A percentile compares a stretch with the other conserved stretches of the same genome.
Evolutionary conservation across 2,113 vertebrate species (phyloP).

Genomic region (Oryzias melastigma): DNA sequence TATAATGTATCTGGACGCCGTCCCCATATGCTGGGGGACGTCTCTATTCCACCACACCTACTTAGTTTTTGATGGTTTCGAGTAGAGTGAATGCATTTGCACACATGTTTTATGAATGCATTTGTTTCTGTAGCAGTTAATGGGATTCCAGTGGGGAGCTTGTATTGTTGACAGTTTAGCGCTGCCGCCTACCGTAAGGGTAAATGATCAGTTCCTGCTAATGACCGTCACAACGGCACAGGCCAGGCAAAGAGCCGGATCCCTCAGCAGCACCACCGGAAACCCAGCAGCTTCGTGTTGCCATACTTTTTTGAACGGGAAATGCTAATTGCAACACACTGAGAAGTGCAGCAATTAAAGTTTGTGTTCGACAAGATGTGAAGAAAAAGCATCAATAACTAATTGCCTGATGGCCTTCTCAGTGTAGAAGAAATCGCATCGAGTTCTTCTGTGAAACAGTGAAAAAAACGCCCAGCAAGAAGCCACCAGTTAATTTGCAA

Average conservation of each 20-base stretch:
- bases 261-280: constrained; percentile 27
- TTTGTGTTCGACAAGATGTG: constrained; percentile 22
- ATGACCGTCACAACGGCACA: constrained; percentile 45
- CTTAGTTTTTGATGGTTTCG: too few relatives aligned
- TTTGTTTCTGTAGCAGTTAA: constrained; percentile 44
- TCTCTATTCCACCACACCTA: too few relatives aligned
- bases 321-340: constrained; percentile 2
- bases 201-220: constrained; percentile 75
- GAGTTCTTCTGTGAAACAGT: constrained; percentile 10
- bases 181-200: constrained; percentile 45
- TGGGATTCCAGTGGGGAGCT: constrained; percentile 69
- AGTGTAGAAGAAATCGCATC: constrained; percentile 5
- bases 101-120: not conserved
- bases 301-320: constrained; percentile 16
- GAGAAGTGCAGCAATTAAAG: constrained; percentile 18
- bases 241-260: constrained; percentile 59
- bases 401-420: constrained; percentile 7
- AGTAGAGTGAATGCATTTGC: constrained; percentile 17
- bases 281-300: not conserved
- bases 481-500: constrained; percentile 71
- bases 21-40: too few relatives aligned
- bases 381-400: constrained; percentile 23
- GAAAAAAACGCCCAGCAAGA: constrained; percentile 31
- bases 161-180: constrained; percentile 58
- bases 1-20: too few relatives aligned